Base-by-base conservation (phyloP, 2,888 invertebrate species). In the Lasioglossum malachurum region DNA sequence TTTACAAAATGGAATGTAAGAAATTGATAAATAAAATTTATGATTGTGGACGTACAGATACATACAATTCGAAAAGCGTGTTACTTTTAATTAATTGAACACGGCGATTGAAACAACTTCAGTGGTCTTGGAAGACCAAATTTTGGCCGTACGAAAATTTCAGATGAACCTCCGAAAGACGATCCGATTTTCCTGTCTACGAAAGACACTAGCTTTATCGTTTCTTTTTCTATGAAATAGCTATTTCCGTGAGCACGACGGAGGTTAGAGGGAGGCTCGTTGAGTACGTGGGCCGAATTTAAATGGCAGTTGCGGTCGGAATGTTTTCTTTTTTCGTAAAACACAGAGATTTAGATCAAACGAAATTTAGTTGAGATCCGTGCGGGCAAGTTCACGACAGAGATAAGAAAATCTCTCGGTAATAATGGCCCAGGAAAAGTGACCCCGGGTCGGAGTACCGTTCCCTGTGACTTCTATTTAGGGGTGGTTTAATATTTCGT, bases 261-360 rank as follows among this genome's bases (percentile, higher is more conserved):
- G 46, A 19, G 46, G 27, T 38, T 46, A 64, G 67, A 69, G 74
- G 38, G 74, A 35, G n/a, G 46, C 60, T 57, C 60, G 27, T n/a
- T 35, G 27, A 38, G 16, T 41, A 86, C 86, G 86, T 71, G 86
- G 64, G 60, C 12, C 80, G 86, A 86, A 86, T 86, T 81, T 78
- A 57, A 86, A 86, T 71, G 23, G 19, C 19, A 8, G 7, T 31
- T 16, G 44, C 19, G 19, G 49, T 31, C 35, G 49, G 41, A n/a
- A 1, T n/a, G 12, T 19, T 19, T 46, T 46, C 73, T n/a, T 5
- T 27, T 46, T 76, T 46, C 38, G 19, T 23, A 27, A 44, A n/a
- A 57, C 35, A 44, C 19, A 53, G 72, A 79, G 84, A 84, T 73
- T 69, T 38, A 60, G 84, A 84, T 84, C 31, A 74, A 77, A 71